Evolutionary conservation across 2,888 invertebrate species (phyloP), one percentile per base, ranked within the genome.

Genomic region (Unio pictorum): DNA sequence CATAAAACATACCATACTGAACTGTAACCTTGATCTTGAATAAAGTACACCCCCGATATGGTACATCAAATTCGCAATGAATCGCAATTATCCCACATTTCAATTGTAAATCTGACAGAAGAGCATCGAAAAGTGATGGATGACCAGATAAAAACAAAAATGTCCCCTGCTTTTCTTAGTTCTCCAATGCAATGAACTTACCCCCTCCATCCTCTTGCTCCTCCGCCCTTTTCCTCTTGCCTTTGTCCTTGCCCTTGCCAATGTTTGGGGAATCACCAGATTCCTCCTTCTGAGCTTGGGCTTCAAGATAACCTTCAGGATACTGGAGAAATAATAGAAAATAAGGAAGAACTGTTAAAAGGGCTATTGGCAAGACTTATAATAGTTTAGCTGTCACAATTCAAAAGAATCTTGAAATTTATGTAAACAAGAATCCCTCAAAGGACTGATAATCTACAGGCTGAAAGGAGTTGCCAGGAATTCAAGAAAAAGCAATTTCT

Each of bases 281-380:
- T 68, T 71, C 80, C 69, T 79, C 80, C 65, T 87, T 87, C 77
- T 91, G 91, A 1, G 92, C 92, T 84, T 93, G 92, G 0, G 93
- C 93, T 87, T 94, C 94, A 63, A 93, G 86, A 84, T 93, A 94
- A 4, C 94, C 94, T 34, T 94, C 94, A 6, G 95, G 95, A 87
- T 94, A 95, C 93, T 93, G 84, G 45, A 85, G 82, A 64, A 55
- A 74, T 66, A 20, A 66, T 26, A 57, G 63, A 66, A 64, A 28
- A 45, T 45, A 45, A 45, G 11, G 45, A 45, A 45, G 15, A 45
- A 45, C 15, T 45, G 8, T 4, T 11, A 58, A 15, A 15, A 0
- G 17, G 20, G 18, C n/a, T 8, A 2, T 23, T n/a, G 26, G 59
- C 26, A 58, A 17, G 26, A 1, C 23, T 23, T 18, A 58, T 58